Evolutionary conservation across 2,888 invertebrate species (phyloP).

Genomic region (Podotricha telesiphe): DNA sequence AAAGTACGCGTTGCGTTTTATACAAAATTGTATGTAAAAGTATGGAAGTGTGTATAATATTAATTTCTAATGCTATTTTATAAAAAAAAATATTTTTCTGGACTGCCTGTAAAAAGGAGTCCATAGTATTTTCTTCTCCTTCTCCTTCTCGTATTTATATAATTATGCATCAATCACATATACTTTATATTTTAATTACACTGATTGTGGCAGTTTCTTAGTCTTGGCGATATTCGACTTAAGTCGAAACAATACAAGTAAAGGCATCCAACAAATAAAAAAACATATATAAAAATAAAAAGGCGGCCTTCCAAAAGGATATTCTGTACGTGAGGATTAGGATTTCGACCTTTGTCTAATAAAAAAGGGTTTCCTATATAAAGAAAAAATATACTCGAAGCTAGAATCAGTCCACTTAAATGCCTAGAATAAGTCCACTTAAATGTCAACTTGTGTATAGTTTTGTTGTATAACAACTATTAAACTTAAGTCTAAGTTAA

Average conservation of each 20-base stretch:
- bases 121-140: not conserved
- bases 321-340: conserved; percentile 15
- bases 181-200: not conserved
- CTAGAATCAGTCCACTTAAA: not conserved
- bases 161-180: not conserved
- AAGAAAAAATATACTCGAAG: conserved; percentile 1
- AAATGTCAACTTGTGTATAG: not conserved
- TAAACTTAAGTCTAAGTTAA: too few relatives aligned
- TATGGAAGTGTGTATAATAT: too few relatives aligned
- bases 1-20: too few relatives aligned
- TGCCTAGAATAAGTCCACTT: not conserved
- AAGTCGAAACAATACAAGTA: not conserved
- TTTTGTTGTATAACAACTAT: not conserved
- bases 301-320: conserved; percentile 13
- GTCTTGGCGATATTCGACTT: not conserved
- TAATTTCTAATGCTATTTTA: too few relatives aligned
- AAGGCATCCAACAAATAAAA: not conserved
- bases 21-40: too few relatives aligned
- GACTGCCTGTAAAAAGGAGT: too few relatives aligned
- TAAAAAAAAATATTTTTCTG: too few relatives aligned
- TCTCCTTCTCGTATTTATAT: not conserved
- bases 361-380: conserved; percentile 9
- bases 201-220: not conserved
- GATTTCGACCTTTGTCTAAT: conserved; percentile 1
- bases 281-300: conserved; percentile 3